Base-by-base conservation (phyloP, 1,140 invertebrate genomes). In the Littorina saxatilis region DNA sequence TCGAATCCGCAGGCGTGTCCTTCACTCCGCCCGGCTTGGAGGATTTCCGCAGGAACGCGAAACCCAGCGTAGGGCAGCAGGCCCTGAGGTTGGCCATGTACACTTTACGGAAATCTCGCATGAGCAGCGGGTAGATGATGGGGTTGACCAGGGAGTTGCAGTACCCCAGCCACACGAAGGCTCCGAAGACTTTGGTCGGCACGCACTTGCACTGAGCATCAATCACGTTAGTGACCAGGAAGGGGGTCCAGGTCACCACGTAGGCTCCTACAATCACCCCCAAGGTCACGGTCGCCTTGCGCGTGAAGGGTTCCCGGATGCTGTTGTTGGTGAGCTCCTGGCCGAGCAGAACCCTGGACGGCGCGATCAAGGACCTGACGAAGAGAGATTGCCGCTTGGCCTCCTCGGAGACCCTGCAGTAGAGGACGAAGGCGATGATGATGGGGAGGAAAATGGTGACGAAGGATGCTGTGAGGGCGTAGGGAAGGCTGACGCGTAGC, bases 131-230 rank as follows among this genome's bases (percentile, higher is more conserved):
- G 92, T 99, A 99, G n/a, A 99, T 94, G 76, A 99, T 96, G 0
- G 98, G 98, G 93, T 99, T 99, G 85, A 99, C 97, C 93, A 98
- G 98, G 40, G 97, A 98, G 91, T 99, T 99, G 35, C 97, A 97
- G 0, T 97, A 96, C 0, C 98, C 98, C 7, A 99, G 93, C 98
- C 98, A 99, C 91, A 90, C 87, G 72, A 89, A 87, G 0, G 80
- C 80, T 1, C 76, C 83, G 68, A 90, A 88, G 0, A 89, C 20
- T 55, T 88, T 86, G 13, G 72, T 40, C 0, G 89, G 89, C 68
- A 89, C 82, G 72, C 88, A 89, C 27, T 80, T 98, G 93, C 98
- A 99, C 89, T 97, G 97, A 1, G 97, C 97, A 43, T 96, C 96
- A 13, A 97, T 95, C 63, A 99, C 98, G 91, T 99, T 99, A 63